These are phyloP conservation scores for Chaetorhynchus papuensis DNA, from an alignment of 2,113 vertebrate genomes.

Conservation along the genomic window DNA sequence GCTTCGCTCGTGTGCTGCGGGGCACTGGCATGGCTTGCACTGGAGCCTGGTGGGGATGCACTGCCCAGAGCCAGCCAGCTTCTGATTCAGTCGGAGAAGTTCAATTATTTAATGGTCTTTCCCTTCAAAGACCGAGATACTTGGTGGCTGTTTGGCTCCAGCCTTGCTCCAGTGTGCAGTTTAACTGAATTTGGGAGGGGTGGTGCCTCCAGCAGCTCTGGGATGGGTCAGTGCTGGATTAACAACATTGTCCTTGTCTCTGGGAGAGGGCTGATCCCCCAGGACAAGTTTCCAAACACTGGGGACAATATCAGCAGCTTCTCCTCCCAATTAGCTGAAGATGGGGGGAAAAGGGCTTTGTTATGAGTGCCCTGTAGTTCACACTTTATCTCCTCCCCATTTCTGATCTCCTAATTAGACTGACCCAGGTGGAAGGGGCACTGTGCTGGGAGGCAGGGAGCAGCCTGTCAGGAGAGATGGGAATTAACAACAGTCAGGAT, in stretches of 20 bases:
- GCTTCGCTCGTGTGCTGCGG: neutral
- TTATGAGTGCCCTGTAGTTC: neutral
- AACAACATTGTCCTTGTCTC: accelerated
- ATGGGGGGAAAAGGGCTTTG: neutral
- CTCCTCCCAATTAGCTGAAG: neutral
- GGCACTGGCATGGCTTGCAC: slow-evolving; percentile 4
- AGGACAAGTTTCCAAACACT: neutral
- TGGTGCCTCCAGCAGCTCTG: neutral
- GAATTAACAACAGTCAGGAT: neutral
- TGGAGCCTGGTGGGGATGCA: neutral
- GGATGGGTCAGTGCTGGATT: neutral
- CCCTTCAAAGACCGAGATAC: neutral
- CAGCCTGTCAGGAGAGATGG: neutral
- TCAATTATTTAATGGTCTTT: neutral
- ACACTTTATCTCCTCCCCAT: neutral
- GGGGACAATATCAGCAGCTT: neutral
- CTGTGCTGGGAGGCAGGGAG: neutral
- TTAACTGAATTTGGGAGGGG: neutral
- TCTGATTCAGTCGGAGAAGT: neutral
- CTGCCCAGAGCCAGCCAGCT: neutral
- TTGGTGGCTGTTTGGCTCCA: neutral
- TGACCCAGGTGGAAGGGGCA: neutral
- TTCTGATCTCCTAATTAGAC: neutral
- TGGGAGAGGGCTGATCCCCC: neutral
- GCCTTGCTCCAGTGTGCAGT: neutral